Base-by-base conservation (phyloP, 1,140 invertebrate species). In the Anagrus nilaparvatae region DNA sequence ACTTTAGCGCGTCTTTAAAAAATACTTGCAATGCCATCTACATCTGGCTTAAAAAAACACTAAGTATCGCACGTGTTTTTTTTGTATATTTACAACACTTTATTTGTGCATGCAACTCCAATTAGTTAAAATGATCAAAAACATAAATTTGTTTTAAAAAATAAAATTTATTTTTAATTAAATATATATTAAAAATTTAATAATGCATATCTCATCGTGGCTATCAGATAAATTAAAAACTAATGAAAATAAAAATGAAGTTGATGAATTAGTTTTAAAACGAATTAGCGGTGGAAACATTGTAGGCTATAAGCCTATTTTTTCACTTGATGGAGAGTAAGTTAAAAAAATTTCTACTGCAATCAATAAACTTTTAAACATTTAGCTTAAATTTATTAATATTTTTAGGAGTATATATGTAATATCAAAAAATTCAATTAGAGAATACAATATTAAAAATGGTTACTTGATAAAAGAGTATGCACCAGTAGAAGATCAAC, bases 281-380 rank as follows among this genome's bases (percentile, higher is more conserved):
- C 61, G 63, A 48, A 66, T 69, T 63, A 67, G 68, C 43, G 78
- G 79, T 37, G 78, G 76, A 36, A 77, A 70, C 53, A 70, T 81
- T 47, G 70, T 80, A 16, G 65, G 72, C 51, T 64, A 73, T 56
- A 57, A 67, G 14, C 77, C 78, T 13, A 40, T 79, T 18, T 81
- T 80, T 67, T 77, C 78, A 6, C 50, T 49, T 9, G 70, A 77
- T 60, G 73, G 72, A 63, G 72, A 77, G 78, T 81, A 67, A 74
- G 76, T 71, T 48, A 35, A 48, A 23, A 25, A 17, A 21, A 30
- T 29, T 43, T 46, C 25, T 51, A 33, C 45, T 32, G 39, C 33
- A 36, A 38, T 43, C 25, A 40, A 23, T 35, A 29, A 29, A 12
- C 18, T 27, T 19, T 35, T 3, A 14, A 14, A 39, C 17, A 31